Evolutionary conservation across 2,888 invertebrate genomes (phyloP).

Genomic region (Tuberolachnus salignus): DNA sequence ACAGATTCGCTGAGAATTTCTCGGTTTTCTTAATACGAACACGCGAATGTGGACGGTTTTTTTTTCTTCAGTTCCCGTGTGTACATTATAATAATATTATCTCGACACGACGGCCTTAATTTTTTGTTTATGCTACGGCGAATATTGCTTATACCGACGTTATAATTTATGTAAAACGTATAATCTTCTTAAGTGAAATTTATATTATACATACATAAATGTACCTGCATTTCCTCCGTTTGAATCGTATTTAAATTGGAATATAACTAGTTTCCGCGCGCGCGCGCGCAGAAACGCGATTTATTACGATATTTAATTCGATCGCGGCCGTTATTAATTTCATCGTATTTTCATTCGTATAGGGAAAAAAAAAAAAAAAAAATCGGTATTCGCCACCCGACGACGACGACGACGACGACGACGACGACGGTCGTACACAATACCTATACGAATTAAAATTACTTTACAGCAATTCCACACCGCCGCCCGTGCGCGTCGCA

Average conservation of each 20-base stretch:
- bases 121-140: not conserved
- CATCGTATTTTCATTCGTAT: not conserved
- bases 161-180: conserved; percentile 37
- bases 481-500: not conserved
- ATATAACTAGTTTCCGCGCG: conserved; percentile 29
- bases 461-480: too few relatives aligned
- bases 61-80: not conserved
- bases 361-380: too few relatives aligned
- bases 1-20: not conserved
- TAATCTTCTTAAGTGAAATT: conserved; percentile 21
- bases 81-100: too few relatives aligned
- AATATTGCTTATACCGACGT: not conserved
- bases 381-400: not conserved
- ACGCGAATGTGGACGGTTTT: not conserved
- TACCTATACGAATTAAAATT: too few relatives aligned
- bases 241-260: conserved; percentile 33
- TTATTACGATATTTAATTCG: too few relatives aligned
- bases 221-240: not conserved
- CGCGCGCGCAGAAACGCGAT: too few relatives aligned
- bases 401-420: too few relatives aligned
- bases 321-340: not conserved
- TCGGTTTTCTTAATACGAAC: not conserved
- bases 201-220: not conserved
- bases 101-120: conserved; percentile 13
- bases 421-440: too few relatives aligned